Evolutionary conservation across 1,140 invertebrate species (phyloP).

Genomic region (Pomacea maculata): DNA sequence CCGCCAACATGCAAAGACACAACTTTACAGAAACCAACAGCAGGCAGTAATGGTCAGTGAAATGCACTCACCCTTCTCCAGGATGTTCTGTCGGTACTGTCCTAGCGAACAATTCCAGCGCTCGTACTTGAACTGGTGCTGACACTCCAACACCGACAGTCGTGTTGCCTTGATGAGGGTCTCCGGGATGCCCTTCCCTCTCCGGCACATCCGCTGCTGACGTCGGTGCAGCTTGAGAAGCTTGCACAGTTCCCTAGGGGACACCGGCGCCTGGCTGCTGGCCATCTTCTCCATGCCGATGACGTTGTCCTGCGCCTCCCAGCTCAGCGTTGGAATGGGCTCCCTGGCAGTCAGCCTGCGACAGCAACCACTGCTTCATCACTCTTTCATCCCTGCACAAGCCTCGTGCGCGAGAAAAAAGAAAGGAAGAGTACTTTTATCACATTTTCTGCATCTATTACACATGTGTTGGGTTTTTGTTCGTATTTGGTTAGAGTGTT

Average conservation of each 20-base stretch:
- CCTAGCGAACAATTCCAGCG: constrained; percentile 63
- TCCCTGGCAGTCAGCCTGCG: constrained; percentile 31
- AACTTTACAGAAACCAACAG: not conserved
- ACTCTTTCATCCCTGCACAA: not conserved
- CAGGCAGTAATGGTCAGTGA: not conserved
- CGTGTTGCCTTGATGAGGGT: constrained; percentile 45
- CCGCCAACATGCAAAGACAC: not conserved
- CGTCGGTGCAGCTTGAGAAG: constrained; percentile 50
- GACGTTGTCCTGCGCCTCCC: constrained; percentile 25
- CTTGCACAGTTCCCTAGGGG: constrained; percentile 44
- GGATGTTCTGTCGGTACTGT: constrained; percentile 47
- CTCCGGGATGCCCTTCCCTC: constrained; percentile 44
- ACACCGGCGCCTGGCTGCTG: not conserved
- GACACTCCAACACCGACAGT: constrained; percentile 60
- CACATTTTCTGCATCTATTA: too few species aligned
- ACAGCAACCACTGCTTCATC: not conserved
- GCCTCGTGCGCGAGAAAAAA: not conserved
- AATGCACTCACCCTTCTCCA: constrained; percentile 44
- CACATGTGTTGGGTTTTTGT: too few species aligned
- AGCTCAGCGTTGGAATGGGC: constrained; percentile 23
- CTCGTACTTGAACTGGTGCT: constrained; percentile 59
- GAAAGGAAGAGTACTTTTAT: not conserved
- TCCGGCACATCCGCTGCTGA: constrained; percentile 50
- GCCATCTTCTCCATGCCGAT: constrained; percentile 12
- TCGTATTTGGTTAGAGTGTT: too few species aligned